phyloP scores from a whole-genome alignment of 2,888 invertebrate genomes.

The Dione vanillae region DNA sequence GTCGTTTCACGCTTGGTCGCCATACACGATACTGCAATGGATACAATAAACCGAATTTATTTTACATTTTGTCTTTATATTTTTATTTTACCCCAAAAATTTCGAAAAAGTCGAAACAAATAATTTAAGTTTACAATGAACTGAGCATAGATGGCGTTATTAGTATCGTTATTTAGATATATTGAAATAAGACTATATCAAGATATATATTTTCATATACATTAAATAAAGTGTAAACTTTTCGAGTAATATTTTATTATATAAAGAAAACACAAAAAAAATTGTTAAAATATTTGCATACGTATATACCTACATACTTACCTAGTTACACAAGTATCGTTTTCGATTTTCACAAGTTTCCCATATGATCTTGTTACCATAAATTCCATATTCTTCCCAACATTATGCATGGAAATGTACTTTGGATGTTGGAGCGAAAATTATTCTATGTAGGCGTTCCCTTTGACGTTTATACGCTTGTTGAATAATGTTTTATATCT shows the following conservation, averaged over 20 bases:
- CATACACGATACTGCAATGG: constrained; percentile 47
- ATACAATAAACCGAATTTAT: constrained; percentile 40
- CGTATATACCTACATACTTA: background rate
- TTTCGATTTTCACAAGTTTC: constrained; percentile 48
- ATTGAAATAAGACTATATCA: background rate
- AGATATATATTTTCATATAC: no score
- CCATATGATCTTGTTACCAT: constrained; percentile 58
- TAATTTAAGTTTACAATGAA: background rate
- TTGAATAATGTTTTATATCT: constrained; percentile 80
- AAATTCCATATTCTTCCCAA: constrained; percentile 61
- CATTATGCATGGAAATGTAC: constrained; percentile 72
- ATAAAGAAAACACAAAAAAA: background rate
- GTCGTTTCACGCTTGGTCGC: constrained; percentile 63
- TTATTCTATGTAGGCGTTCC: constrained; percentile 77
- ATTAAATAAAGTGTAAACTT: background rate
- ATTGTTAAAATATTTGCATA: background rate
- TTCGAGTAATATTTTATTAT: no score
- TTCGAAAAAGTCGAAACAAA: background rate
- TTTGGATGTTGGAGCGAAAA: constrained; percentile 70
- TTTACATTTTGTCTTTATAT: constrained; percentile 37
- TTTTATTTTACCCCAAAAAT: constrained; percentile 31
- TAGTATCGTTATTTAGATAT: constrained; percentile 5
- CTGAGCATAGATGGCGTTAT: constrained; percentile 42
- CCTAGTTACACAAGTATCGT: constrained; percentile 7
- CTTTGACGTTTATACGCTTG: constrained; percentile 72